Percentiles rank a stretch among this genome's conserved stretches.
These are phyloP conservation scores for Darevskia nairensis DNA, from an alignment of 2,797 vertebrate species.

Conservation along the genomic window DNA sequence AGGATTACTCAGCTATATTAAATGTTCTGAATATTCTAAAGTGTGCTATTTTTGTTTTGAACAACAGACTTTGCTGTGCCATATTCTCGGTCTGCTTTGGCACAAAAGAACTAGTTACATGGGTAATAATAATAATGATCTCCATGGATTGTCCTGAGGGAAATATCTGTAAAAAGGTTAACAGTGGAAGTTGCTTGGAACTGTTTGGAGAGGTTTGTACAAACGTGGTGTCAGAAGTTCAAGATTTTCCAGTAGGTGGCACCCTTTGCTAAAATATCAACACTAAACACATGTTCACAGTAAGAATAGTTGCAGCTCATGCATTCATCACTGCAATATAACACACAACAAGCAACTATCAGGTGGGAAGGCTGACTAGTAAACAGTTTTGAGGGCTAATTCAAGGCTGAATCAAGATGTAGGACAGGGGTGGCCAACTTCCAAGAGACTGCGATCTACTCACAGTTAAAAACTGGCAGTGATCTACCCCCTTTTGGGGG, in stretches of 20 bases:
- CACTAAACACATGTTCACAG: no score
- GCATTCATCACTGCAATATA: neutral
- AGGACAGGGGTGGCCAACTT: neutral
- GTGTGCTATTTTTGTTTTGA: no score
- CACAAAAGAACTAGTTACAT: neutral
- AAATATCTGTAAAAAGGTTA: no score
- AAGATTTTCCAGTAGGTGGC: neutral
- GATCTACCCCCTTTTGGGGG: no score
- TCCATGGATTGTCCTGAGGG: neutral
- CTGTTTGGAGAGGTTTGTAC: no score
- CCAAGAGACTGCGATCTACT: no score
- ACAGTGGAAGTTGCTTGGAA: neutral
- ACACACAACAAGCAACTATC: neutral
- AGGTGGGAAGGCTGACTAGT: neutral
- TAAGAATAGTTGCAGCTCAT: no score
- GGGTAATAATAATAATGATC: no score
- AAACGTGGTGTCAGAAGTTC: neutral
- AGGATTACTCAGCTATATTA: neutral
- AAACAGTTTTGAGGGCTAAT: neutral
- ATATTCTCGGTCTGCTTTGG: neutral
- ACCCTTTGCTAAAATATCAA: neutral
- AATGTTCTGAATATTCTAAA: neutral
- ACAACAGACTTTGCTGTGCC: no score
- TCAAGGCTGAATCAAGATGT: neutral
- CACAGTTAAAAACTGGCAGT: no score